Percentiles rank a stretch among this genome's conserved stretches.
Evolutionary conservation across 2,113 vertebrate genomes (phyloP).

Genomic region (Caranx melampygus): DNA sequence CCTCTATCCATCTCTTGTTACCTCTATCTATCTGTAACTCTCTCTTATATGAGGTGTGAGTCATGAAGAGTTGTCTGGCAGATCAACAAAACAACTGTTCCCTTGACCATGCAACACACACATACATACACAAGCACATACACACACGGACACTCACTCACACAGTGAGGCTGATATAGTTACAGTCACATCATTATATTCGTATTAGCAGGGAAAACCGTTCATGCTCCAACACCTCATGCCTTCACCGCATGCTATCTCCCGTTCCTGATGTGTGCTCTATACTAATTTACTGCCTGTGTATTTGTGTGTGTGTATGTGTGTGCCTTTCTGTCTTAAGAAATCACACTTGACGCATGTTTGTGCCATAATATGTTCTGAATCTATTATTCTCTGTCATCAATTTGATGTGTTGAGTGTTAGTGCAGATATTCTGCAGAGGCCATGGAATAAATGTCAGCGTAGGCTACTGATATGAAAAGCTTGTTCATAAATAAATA

Average conservation of each 20-base stretch:
- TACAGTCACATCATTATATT: constrained; percentile 75
- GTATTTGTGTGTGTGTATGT: not conserved
- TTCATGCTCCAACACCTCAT: constrained; percentile 78
- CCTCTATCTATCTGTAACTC: constrained; percentile 57
- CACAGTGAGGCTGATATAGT: constrained; percentile 18
- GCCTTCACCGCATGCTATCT: constrained; percentile 46
- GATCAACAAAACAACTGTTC: constrained; percentile 45
- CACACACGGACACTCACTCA: not conserved
- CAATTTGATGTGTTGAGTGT: not conserved
- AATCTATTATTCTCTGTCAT: not conserved
- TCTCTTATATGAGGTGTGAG: constrained; percentile 62
- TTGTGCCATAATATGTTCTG: constrained; percentile 30
- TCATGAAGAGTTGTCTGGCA: constrained; percentile 53
- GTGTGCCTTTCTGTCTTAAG: constrained; percentile 43
- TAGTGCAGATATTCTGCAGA: not conserved
- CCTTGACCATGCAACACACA: constrained; percentile 15
- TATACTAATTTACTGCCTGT: constrained; percentile 34
- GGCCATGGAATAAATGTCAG: not conserved
- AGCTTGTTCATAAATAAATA: not conserved
- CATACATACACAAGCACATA: not conserved
- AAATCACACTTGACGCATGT: constrained; percentile 54
- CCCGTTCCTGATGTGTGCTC: constrained; percentile 33
- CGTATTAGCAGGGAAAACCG: constrained; percentile 63
- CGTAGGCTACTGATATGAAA: not conserved
- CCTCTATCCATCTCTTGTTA: constrained; percentile 50